These are phyloP conservation scores for Sander lucioperca DNA, from an alignment of 2,113 vertebrate species.

Conservation along the genomic window DNA sequence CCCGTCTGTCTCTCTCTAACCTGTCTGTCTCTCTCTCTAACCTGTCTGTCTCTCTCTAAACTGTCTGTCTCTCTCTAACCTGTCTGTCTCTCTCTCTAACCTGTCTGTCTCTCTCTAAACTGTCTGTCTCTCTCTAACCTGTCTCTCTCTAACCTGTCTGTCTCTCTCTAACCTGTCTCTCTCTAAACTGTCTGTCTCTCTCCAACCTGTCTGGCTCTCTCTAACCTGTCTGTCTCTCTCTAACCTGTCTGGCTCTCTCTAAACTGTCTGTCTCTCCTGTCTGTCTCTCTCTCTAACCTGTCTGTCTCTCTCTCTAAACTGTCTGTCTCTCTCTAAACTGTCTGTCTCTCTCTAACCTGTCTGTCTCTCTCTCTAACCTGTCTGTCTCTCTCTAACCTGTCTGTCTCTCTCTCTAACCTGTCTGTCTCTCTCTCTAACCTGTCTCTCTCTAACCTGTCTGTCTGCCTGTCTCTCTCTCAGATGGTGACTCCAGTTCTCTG, in stretches of 20 bases:
- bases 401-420: neutral
- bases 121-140: slow-evolving; percentile 1
- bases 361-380: slow-evolving; percentile 12
- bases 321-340: slow-evolving; percentile 7
- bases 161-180: slow-evolving; percentile 17
- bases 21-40: slow-evolving; percentile 11
- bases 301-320: slow-evolving; percentile 17
- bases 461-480: slow-evolving; percentile 68
- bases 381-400: neutral
- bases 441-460: neutral
- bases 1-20: slow-evolving; percentile 17
- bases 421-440: slow-evolving; percentile 1
- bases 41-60: neutral
- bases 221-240: slow-evolving; percentile 5
- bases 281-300: slow-evolving; percentile 12
- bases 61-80: slow-evolving; percentile 1
- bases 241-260: too few relatives aligned
- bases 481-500: slow-evolving; percentile 84
- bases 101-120: slow-evolving; percentile 4
- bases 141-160: neutral
- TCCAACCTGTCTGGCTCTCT: neutral
- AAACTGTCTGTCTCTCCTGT: neutral
- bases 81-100: neutral
- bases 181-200: slow-evolving; percentile 1
- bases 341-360: neutral